phyloP scores from a whole-genome alignment of 2,888 invertebrate genomes.

The Malacosoma neustria region DNA sequence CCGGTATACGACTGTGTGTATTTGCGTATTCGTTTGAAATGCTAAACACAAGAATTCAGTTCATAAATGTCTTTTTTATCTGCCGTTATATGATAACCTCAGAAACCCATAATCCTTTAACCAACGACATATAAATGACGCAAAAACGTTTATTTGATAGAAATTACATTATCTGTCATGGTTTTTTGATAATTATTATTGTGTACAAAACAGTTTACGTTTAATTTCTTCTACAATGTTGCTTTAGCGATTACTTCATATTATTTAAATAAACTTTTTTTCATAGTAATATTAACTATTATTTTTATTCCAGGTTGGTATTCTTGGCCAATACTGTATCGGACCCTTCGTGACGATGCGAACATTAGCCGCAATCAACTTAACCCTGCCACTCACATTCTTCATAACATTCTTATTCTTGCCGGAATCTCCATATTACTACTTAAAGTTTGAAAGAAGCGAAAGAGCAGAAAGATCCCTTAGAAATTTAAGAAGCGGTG shows the following conservation, averaged over 20 bases:
- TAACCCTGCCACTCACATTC: constrained; percentile 72
- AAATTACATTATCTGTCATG: neutral
- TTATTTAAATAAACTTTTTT: too few species aligned
- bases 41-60: constrained; percentile 13
- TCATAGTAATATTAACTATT: too few species aligned
- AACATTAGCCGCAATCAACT: constrained; percentile 69
- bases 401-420: constrained; percentile 73
- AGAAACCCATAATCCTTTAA: neutral
- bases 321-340: constrained; percentile 76
- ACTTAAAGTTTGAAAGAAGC: constrained; percentile 66
- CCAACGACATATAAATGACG: neutral
- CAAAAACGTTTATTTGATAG: neutral
- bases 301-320: constrained; percentile 66
- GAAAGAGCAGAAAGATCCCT: constrained; percentile 75
- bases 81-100: neutral
- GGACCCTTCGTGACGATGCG: constrained; percentile 74
- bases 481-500: constrained; percentile 73
- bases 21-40: constrained; percentile 13
- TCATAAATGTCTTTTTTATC: constrained; percentile 7
- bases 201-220: neutral
- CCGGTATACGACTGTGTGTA: constrained; percentile 14
- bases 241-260: too few species aligned
- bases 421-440: constrained; percentile 81
- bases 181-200: neutral
- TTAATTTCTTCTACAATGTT: neutral